phyloP scores from a whole-genome alignment of 2,113 vertebrate genomes.

The Petrocephalus microphthalmus region DNA sequence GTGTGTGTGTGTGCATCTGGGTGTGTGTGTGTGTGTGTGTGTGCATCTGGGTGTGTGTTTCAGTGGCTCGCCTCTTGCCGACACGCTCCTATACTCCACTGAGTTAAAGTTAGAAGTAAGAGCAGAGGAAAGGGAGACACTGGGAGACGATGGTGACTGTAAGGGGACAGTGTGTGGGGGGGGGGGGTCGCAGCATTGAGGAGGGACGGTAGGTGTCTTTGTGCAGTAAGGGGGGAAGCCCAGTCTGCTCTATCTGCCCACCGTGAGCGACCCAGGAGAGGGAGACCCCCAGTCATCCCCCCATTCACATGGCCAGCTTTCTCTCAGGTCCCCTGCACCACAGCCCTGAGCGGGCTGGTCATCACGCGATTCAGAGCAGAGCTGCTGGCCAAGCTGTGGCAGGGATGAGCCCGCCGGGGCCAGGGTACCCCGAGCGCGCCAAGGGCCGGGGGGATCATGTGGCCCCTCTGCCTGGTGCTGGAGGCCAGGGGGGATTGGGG shows the following conservation, averaged over 20 bases:
- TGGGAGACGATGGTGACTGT: neutral
- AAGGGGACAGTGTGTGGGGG: neutral
- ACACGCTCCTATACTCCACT: neutral
- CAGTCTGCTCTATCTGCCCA: neutral
- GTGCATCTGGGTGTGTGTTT: neutral
- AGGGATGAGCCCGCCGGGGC: neutral
- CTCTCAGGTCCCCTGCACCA: neutral
- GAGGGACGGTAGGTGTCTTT: neutral
- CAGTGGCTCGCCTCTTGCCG: neutral
- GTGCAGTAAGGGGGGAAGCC: neutral
- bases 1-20: neutral
- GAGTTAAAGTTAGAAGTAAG: constrained; percentile 22
- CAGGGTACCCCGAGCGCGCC: constrained; percentile 13
- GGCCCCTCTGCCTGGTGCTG: neutral
- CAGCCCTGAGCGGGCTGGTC: neutral
- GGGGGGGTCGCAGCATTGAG: no score
- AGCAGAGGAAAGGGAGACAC: constrained; percentile 13
- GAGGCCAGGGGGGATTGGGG: neutral
- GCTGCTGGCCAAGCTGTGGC: neutral
- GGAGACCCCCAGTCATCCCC: neutral
- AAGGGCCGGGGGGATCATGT: neutral
- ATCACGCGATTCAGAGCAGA: neutral
- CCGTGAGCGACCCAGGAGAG: neutral
- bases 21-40: neutral
- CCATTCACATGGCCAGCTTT: neutral